Conservation (phyloP, 2,797 vertebrate genomes). For the Fringilla coelebs region DNA sequence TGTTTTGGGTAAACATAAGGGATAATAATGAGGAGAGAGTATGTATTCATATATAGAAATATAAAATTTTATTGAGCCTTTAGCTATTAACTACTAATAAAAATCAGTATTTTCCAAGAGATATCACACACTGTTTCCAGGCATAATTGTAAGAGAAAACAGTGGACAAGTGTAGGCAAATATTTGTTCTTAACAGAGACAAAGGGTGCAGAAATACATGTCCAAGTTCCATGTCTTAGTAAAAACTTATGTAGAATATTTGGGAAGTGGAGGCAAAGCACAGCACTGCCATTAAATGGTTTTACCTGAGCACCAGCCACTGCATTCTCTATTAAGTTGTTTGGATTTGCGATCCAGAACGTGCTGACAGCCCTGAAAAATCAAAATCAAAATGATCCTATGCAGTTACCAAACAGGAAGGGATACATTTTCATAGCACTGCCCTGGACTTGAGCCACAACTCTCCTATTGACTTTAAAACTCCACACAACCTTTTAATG, state of each 20-base stretch:
- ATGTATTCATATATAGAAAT: neutral
- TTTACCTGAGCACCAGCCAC: conserved; percentile 80
- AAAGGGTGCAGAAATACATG: neutral
- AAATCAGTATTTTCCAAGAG: neutral
- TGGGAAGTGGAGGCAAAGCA: neutral
- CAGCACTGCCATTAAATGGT: neutral
- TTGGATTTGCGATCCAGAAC: conserved; percentile 95
- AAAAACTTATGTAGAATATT: neutral
- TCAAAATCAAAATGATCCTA: conserved; percentile 45
- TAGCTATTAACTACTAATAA: neutral
- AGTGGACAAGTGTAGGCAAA: neutral
- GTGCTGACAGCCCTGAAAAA: conserved; percentile 87
- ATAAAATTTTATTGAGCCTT: neutral
- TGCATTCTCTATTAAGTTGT: conserved; percentile 88
- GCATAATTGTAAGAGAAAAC: neutral
- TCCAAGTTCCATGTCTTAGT: neutral
- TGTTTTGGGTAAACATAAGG: neutral
- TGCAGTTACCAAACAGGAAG: conserved; percentile 54
- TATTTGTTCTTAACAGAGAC: neutral
- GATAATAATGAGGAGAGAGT: neutral
- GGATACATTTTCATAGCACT: conserved; percentile 40
- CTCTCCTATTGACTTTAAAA: conserved; percentile 42
- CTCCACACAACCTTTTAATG: conserved; percentile 44
- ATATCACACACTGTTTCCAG: neutral
- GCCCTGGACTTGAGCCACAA: conserved; percentile 35